These are phyloP conservation scores for Ectemnius cavifrons DNA, from an alignment of 2,888 invertebrate species.

Conservation along the genomic window DNA sequence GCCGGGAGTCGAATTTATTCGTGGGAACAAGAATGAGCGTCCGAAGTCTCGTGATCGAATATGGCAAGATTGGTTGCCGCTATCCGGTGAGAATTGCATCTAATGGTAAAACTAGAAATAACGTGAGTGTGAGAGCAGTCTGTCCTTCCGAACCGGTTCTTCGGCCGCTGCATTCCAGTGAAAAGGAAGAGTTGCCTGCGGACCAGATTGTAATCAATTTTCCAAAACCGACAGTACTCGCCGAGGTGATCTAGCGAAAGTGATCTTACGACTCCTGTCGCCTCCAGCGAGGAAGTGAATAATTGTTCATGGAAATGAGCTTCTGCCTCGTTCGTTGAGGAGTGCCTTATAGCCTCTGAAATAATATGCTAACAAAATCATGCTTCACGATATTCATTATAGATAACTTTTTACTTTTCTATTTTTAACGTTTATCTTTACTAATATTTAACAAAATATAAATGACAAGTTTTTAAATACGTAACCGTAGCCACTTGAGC, in stretches of 20 bases:
- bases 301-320: too few relatives aligned
- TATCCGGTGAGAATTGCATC: constrained; percentile 6
- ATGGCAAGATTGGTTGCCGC: not conserved
- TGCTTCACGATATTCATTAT: too few relatives aligned
- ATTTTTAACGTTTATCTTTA: too few relatives aligned
- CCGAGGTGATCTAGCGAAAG: constrained; percentile 46
- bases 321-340: not conserved
- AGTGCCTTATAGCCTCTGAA: not conserved
- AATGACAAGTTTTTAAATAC: too few relatives aligned
- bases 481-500: too few relatives aligned
- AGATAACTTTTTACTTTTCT: too few relatives aligned
- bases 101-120: constrained; percentile 1
- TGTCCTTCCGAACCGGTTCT: constrained; percentile 51
- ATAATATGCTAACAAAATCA: too few relatives aligned
- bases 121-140: constrained; percentile 9
- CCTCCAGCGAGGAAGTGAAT: too few relatives aligned
- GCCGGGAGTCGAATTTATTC: constrained; percentile 7
- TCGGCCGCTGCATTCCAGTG: constrained; percentile 37
- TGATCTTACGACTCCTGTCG: constrained; percentile 30
- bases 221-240: constrained; percentile 29
- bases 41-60: not conserved
- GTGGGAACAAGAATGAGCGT: constrained; percentile 3
- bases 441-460: too few relatives aligned
- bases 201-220: constrained; percentile 41
- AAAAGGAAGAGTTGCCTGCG: constrained; percentile 54